Percentiles rank a stretch among this genome's conserved stretches.
phyloP scores from a whole-genome alignment of 2,113 vertebrate species.

The Aythya baeri region DNA sequence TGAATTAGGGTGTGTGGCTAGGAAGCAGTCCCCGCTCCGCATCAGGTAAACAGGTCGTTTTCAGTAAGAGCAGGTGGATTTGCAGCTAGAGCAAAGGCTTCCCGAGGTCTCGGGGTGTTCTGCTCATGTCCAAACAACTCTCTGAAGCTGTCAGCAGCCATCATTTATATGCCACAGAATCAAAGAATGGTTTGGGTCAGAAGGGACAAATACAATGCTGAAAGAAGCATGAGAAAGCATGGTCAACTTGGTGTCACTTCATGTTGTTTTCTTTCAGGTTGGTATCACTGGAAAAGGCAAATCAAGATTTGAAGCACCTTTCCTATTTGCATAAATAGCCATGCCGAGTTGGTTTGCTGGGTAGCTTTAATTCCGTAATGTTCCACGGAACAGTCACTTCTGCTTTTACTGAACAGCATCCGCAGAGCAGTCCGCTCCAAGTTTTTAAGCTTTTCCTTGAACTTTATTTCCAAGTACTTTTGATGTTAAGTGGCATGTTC shows the following conservation, averaged over 20 bases:
- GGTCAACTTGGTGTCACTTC: accelerated
- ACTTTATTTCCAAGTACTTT: accelerated
- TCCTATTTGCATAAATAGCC: neutral
- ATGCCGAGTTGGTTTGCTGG: neutral
- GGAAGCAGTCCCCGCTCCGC: neutral
- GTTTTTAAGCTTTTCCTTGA: neutral
- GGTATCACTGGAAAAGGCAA: neutral
- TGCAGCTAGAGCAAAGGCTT: accelerated
- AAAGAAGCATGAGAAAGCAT: accelerated
- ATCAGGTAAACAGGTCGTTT: accelerated
- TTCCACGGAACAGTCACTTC: neutral
- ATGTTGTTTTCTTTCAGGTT: neutral
- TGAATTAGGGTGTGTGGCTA: accelerated
- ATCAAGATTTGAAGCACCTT: neutral
- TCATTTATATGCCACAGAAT: too few relatives aligned
- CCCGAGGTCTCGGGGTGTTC: accelerated
- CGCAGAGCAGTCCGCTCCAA: neutral
- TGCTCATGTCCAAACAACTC: accelerated
- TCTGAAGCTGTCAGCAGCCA: accelerated
- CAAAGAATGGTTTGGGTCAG: too few relatives aligned
- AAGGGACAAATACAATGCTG: accelerated
- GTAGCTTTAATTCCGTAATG: neutral
- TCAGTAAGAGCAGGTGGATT: neutral
- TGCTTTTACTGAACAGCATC: accelerated
- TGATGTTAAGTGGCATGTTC: neutral